Conservation (phyloP, 2,113 vertebrate genomes). For the Nanorana parkeri region DNA sequence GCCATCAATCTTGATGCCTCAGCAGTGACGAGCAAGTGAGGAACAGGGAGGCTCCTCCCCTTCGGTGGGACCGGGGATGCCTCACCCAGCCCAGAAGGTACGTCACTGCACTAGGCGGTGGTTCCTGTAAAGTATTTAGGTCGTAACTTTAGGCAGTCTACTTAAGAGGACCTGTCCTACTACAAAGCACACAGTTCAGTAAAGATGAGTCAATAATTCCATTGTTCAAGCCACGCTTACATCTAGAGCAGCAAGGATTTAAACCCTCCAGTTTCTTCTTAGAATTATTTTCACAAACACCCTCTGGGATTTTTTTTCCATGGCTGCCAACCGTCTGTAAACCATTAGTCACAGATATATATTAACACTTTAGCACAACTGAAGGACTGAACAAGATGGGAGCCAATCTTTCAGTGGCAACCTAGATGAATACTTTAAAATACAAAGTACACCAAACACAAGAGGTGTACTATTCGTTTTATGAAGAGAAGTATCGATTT, state of each 20-base stretch:
- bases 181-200: no score
- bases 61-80: no score
- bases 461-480: constrained; percentile 37
- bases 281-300: background rate
- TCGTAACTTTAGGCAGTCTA: no score
- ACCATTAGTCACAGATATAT: background rate
- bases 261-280: background rate
- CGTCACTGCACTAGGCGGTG: no score
- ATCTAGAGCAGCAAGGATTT: background rate
- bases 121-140: no score
- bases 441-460: background rate
- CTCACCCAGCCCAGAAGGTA: no score
- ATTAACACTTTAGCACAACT: background rate
- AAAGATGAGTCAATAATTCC: no score
- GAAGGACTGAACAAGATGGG: constrained; percentile 5
- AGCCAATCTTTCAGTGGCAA: background rate
- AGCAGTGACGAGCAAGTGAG: no score
- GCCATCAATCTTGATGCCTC: no score
- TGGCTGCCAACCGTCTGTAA: background rate
- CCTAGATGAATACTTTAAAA: background rate
- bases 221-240: no score
- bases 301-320: background rate
- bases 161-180: no score
- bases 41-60: no score
- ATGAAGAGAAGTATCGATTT: constrained; percentile 54